phyloP scores from a whole-genome alignment of 2,888 invertebrate genomes.

The Sarcophaga rosellei region DNA sequence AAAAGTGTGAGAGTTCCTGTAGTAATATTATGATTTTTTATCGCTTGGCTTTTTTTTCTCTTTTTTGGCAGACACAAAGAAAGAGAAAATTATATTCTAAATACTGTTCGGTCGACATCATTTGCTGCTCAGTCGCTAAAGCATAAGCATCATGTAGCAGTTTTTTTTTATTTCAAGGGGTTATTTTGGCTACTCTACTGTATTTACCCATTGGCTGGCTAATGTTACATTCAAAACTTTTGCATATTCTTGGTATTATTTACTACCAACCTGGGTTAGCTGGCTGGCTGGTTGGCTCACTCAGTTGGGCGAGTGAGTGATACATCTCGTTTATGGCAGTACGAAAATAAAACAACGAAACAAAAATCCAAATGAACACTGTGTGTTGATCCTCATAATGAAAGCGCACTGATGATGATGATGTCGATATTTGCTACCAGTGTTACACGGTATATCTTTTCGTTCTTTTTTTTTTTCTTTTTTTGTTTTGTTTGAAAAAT shows the following conservation, averaged over 20 bases:
- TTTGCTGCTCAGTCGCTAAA: conserved; percentile 4
- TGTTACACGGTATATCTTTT: conserved; percentile 51
- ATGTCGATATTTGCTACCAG: conserved; percentile 57
- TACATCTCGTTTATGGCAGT: conserved; percentile 62
- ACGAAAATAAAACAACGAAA: conserved; percentile 40
- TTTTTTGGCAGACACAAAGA: conserved; percentile 7
- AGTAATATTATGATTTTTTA: not conserved
- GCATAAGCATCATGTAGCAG: conserved; percentile 33
- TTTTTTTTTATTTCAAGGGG: not conserved
- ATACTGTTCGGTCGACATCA: conserved; percentile 4
- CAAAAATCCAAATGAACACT: conserved; percentile 35
- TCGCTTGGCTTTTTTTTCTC: no score
- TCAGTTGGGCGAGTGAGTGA: conserved; percentile 58
- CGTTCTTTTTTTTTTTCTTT: conserved; percentile 1
- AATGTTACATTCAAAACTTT: conserved; percentile 32
- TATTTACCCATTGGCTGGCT: conserved; percentile 30
- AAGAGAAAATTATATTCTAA: conserved; percentile 38
- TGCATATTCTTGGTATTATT: conserved; percentile 57
- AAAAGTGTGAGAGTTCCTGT: conserved; percentile 61
- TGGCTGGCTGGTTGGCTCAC: conserved; percentile 42
- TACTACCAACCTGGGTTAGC: conserved; percentile 47
- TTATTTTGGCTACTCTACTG: conserved; percentile 7
- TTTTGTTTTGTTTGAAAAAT: conserved; percentile 29
- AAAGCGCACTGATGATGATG: conserved; percentile 46
- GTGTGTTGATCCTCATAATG: conserved; percentile 52